Evolutionary conservation across 2,113 vertebrate genomes (phyloP).

Genomic region (Anhinga anhinga): DNA sequence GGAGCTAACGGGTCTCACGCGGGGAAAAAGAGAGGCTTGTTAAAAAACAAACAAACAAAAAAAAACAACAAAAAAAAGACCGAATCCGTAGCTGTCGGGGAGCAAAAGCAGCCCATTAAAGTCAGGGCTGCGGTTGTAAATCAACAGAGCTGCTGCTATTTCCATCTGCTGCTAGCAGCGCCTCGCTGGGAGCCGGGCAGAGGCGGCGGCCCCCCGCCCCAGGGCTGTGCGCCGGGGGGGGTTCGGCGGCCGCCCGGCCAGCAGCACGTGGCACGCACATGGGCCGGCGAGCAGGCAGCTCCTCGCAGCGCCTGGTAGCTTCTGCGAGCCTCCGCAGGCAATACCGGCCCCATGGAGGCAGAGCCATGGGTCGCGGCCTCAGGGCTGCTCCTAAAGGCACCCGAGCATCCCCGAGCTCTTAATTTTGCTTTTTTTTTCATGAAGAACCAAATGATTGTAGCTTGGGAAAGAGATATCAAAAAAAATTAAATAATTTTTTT

Average conservation of each 20-base stretch:
- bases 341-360: accelerated
- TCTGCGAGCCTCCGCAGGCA: not conserved
- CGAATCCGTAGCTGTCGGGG: not conserved
- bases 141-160: constrained; percentile 44
- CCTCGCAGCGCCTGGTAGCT: not conserved
- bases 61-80: not conserved
- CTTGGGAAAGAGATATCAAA: not conserved
- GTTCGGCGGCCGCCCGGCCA: accelerated
- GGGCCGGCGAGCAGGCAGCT: not conserved
- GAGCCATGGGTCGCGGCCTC: not conserved
- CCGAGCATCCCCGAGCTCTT: not conserved
- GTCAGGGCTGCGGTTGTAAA: not conserved
- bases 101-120: not conserved
- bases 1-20: not conserved
- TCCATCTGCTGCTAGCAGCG: not conserved
- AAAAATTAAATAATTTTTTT: too few relatives aligned
- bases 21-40: not conserved
- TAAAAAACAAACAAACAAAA: not conserved
- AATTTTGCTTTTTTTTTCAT: accelerated
- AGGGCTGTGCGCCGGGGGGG: not conserved
- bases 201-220: not conserved
- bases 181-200: not conserved
- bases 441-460: not conserved
- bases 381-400: not conserved
- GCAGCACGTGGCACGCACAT: not conserved